Conservation (phyloP, 2,113 vertebrate genomes). For the Brachyistius frenatus region DNA sequence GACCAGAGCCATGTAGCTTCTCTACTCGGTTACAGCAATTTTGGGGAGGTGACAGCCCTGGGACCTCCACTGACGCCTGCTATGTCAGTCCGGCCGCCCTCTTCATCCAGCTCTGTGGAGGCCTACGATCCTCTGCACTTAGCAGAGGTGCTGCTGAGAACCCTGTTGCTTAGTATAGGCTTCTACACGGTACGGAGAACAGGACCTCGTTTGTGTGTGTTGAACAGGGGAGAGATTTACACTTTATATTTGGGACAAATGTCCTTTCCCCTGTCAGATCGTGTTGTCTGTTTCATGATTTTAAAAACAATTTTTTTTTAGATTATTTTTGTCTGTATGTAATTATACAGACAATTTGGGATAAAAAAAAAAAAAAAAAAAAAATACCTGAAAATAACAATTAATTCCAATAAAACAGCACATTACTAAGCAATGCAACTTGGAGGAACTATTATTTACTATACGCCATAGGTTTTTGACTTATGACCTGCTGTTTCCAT, state of each 20-base stretch:
- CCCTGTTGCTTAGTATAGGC: constrained; percentile 85
- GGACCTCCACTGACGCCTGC: constrained; percentile 68
- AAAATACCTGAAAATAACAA: no score
- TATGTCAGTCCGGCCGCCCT: constrained; percentile 55
- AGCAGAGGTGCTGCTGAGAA: constrained; percentile 86
- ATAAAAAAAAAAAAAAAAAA: neutral
- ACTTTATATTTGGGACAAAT: neutral
- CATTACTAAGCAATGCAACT: neutral
- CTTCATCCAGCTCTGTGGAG: constrained; percentile 70
- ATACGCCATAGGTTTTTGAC: no score
- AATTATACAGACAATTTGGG: neutral
- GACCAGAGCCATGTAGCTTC: constrained; percentile 87
- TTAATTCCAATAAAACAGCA: neutral
- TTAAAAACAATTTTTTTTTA: neutral
- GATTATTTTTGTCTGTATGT: neutral
- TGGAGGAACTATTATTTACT: neutral
- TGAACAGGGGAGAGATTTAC: neutral
- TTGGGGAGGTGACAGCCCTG: constrained; percentile 78
- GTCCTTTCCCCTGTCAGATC: no score
- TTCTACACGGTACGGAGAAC: constrained; percentile 84
- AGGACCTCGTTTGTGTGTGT: neutral
- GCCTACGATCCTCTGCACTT: constrained; percentile 82
- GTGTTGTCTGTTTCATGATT: neutral
- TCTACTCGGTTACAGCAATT: constrained; percentile 85
- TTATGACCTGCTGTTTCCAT: no score